Conservation (phyloP, 2,113 vertebrate species). For the Paramormyrops kingsleyae region DNA sequence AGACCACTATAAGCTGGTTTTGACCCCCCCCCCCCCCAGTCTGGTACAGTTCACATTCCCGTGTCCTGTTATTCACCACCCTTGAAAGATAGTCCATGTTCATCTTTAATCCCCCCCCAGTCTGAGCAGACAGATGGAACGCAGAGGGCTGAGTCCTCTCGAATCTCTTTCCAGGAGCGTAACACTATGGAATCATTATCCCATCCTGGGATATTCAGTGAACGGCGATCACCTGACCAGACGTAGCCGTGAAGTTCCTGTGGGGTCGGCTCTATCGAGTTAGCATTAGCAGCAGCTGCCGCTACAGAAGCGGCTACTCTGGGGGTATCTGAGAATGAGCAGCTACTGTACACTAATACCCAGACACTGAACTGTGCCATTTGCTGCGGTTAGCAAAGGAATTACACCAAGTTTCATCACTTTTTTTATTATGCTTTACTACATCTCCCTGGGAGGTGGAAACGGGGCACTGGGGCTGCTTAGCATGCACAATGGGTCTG, state of each 20-base stretch:
- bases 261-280: not conserved
- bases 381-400: slow-evolving; percentile 40
- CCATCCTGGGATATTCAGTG: not conserved
- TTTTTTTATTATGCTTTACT: slow-evolving; percentile 44
- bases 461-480: slow-evolving; percentile 26
- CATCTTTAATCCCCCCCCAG: not conserved
- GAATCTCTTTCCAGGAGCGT: not conserved
- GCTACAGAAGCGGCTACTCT: not conserved
- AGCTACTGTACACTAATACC: slow-evolving; percentile 3
- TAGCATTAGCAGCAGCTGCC: not conserved
- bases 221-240: not conserved
- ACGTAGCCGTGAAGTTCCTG: not conserved
- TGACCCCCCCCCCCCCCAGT: slow-evolving; percentile 34
- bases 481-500: slow-evolving; percentile 33
- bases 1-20: slow-evolving; percentile 41
- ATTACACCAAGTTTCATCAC: slow-evolving; percentile 61
- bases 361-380: slow-evolving; percentile 30
- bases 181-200: not conserved
- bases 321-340: not conserved
- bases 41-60: not conserved
- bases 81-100: not conserved
- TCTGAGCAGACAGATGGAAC: not conserved
- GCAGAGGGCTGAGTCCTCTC: not conserved
- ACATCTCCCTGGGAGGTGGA: slow-evolving; percentile 34
- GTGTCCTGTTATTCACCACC: slow-evolving; percentile 32